Base-by-base conservation (phyloP, 2,113 vertebrate genomes). In the Narcine bancroftii region DNA sequence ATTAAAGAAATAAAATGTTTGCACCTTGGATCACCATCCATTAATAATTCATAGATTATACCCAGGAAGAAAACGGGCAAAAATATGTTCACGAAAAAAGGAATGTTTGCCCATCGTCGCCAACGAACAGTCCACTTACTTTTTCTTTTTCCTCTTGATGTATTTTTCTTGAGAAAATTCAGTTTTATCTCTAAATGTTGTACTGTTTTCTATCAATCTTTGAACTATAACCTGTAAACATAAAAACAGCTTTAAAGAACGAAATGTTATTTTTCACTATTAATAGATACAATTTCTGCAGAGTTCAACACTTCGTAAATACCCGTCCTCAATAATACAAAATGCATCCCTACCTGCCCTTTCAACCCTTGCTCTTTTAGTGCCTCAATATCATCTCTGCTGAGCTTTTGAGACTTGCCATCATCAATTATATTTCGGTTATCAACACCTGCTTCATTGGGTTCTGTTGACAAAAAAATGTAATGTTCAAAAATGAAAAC, bases 101-200 rank as follows among this genome's bases (percentile, higher is more conserved):
- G 33, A 63, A 13, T 21, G 13, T 7, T 36, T 19, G 5, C 66
- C 21, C 21, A 69, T 24, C 3, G 13, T 6, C 15, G 5, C 33
- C 81, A 39, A 39, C 92, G 65, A 93, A 93, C 83, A 75, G 71
- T 2, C n/a, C 50, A 96, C 98, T 97, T 96, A 99, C 99, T 99
- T 99, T 94, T 97, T 99, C 93, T 98, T 99, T 95, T 99, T 99
- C 96, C 99, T 99, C 96, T 99, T 99, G 94, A 99, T 99, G 95
- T 99, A 99, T 94, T 99, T 99, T 93, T 97, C 96, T 95, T 99
- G 99, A 92, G 99, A 97, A 95, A 98, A 99, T 94, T 97, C 98
- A 24, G 99, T 99, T 95, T 99, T 99, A 95, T 97, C 97, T 94
- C 95, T 96, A 94, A 99, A 99, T 0, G 98, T 99, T 73, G 98